These are phyloP conservation scores for Chaetodon trifascialis DNA, from an alignment of 2,113 vertebrate species.

Conservation along the genomic window DNA sequence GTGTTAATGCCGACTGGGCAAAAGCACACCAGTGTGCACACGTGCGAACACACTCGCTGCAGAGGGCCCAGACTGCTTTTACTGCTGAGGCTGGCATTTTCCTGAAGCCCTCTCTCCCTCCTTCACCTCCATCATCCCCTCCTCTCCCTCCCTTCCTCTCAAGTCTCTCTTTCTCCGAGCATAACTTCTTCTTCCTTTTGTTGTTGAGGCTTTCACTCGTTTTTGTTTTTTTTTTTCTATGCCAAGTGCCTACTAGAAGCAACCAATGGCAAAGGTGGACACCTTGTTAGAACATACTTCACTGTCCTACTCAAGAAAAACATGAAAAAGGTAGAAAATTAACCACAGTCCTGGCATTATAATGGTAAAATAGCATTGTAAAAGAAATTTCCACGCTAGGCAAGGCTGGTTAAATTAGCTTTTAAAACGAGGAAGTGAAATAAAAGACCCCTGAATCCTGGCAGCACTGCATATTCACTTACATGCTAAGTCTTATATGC, in stretches of 20 bases:
- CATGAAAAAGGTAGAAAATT: neutral
- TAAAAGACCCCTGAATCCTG: neutral
- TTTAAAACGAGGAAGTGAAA: neutral
- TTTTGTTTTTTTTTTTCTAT: no score
- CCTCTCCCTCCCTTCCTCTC: slow-evolving; percentile 27
- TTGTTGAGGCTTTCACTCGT: neutral
- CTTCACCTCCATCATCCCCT: slow-evolving; percentile 49
- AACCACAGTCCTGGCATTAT: slow-evolving; percentile 4
- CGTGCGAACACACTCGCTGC: slow-evolving; percentile 67
- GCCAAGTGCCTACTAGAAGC: neutral
- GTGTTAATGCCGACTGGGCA: slow-evolving; percentile 80
- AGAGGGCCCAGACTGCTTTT: slow-evolving; percentile 73
- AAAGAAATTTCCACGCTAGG: neutral
- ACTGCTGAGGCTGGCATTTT: slow-evolving; percentile 74
- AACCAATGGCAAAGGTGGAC: neutral
- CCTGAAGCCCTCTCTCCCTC: slow-evolving; percentile 29
- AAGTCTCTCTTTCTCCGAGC: slow-evolving; percentile 27
- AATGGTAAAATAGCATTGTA: neutral
- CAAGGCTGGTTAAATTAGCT: neutral
- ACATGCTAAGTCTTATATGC: no score
- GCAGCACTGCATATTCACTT: neutral
- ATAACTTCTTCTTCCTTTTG: slow-evolving; percentile 34
- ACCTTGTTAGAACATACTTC: neutral
- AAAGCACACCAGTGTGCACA: slow-evolving; percentile 65
- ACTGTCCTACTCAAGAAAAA: neutral